Percentiles rank a stretch among this genome's conserved stretches.
phyloP scores from a whole-genome alignment of 2,888 invertebrate genomes.

The Acanthosepion lycidas region DNA sequence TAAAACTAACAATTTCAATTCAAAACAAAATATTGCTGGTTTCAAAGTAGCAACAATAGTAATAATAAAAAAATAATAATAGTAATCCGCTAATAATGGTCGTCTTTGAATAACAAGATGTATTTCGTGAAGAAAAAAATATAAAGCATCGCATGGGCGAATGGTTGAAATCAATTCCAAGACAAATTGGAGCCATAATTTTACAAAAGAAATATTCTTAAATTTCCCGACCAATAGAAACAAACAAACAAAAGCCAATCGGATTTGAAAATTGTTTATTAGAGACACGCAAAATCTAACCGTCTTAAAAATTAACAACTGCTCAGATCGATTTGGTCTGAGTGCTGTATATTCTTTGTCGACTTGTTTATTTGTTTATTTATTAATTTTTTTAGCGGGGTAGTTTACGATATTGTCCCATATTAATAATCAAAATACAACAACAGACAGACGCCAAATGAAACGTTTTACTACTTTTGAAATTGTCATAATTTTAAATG shows the following conservation, averaged over 20 bases:
- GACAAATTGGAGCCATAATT: constrained; percentile 18
- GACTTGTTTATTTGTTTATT: too few relatives aligned
- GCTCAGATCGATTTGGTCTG: not conserved
- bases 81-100: too few relatives aligned
- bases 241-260: not conserved
- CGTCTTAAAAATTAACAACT: not conserved
- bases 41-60: too few relatives aligned
- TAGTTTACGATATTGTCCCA: not conserved
- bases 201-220: not conserved
- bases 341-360: not conserved
- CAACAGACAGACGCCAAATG: not conserved
- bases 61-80: too few relatives aligned
- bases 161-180: not conserved
- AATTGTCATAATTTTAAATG: too few relatives aligned
- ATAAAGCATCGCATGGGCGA: not conserved
- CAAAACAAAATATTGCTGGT: too few relatives aligned
- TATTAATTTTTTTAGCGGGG: not conserved
- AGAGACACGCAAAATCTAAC: not conserved
- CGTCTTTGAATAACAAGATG: too few relatives aligned
- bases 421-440: not conserved
- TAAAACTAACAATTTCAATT: too few relatives aligned
- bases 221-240: not conserved
- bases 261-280: not conserved
- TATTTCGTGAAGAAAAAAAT: not conserved
- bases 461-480: not conserved